phyloP scores from a whole-genome alignment of 2,113 vertebrate genomes.

The Sclerurus mexicanus region DNA sequence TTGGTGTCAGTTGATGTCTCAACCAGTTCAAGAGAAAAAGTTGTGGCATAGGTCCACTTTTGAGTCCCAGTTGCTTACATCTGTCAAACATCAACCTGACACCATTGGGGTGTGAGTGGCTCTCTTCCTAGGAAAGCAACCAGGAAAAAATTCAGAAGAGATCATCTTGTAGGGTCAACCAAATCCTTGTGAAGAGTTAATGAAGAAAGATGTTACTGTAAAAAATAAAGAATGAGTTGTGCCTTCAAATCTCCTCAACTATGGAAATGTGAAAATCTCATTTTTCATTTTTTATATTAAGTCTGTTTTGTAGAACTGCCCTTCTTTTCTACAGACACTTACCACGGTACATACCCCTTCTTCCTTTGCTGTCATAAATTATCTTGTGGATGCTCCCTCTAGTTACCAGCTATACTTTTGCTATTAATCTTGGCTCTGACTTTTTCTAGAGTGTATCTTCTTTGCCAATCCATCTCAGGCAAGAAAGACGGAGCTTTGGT shows the following conservation, averaged over 20 bases:
- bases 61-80: not conserved
- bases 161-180: not conserved
- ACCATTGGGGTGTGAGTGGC: not conserved
- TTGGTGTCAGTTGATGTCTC: not conserved
- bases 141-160: not conserved
- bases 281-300: not conserved
- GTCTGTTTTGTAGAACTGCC: not conserved
- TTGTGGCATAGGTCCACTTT: not conserved
- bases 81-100: not conserved
- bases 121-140: not conserved
- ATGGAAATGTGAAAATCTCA: not conserved
- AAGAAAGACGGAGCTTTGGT: not conserved
- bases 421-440: not conserved
- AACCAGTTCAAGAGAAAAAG: not conserved
- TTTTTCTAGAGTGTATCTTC: not conserved
- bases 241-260: slow-evolving; percentile 1
- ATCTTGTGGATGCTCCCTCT: not conserved
- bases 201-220: not conserved
- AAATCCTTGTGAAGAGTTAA: slow-evolving; percentile 17
- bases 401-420: not conserved
- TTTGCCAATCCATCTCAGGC: not conserved
- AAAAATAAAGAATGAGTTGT: not conserved
- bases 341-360: not conserved
- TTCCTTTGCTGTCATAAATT: not conserved
- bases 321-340: not conserved